These are phyloP conservation scores for Oligia latruncula DNA, from an alignment of 2,888 invertebrate genomes.

Conservation along the genomic window DNA sequence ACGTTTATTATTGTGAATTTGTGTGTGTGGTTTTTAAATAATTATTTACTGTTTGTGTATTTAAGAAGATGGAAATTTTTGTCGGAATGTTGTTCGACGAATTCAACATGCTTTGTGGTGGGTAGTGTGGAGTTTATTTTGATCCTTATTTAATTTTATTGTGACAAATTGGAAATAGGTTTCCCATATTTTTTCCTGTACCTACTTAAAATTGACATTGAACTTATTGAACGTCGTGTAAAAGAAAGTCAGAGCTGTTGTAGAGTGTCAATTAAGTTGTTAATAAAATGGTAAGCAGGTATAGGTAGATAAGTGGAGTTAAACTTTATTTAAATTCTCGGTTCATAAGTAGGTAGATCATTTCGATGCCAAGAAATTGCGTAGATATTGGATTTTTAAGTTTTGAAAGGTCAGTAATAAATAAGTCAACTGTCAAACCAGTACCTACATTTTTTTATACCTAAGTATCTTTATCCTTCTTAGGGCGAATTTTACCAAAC, in stretches of 20 bases:
- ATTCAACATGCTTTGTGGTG: slow-evolving; percentile 54
- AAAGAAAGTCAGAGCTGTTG: not conserved
- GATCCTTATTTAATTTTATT: not conserved
- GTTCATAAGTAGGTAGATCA: not conserved
- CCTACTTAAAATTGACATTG: too few species aligned
- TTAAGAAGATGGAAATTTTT: slow-evolving; percentile 47
- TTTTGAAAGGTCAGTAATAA: not conserved
- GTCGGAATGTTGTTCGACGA: slow-evolving; percentile 50
- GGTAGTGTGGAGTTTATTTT: slow-evolving; percentile 41
- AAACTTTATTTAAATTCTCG: not conserved
- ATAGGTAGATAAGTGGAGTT: not conserved
- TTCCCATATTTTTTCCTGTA: not conserved
- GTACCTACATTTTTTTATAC: not conserved
- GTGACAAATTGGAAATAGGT: not conserved
- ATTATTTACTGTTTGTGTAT: slow-evolving; percentile 39
- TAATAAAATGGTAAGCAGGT: not conserved
- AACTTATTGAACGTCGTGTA: not conserved
- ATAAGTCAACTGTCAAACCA: not conserved
- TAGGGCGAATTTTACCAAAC: not conserved
- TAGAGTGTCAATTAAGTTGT: not conserved
- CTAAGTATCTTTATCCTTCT: not conserved
- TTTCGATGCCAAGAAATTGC: not conserved
- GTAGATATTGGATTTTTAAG: not conserved
- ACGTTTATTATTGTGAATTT: slow-evolving; percentile 37
- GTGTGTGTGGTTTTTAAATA: slow-evolving; percentile 41